A percentile compares a stretch with the other conserved stretches of the same genome.
Conservation (phyloP, 64 coral and sea anemone species). For the Trachythela sp. region DNA sequence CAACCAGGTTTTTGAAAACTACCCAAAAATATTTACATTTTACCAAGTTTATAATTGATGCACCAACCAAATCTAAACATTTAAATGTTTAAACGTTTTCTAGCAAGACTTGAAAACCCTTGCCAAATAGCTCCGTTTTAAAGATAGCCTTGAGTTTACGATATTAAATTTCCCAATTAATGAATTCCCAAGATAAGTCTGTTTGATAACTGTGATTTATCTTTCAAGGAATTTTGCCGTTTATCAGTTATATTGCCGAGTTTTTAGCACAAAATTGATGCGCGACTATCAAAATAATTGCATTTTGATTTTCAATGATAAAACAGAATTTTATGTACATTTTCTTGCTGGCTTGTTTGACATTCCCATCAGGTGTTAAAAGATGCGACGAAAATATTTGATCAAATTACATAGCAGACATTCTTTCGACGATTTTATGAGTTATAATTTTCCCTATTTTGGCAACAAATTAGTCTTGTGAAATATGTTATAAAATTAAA, state of each 20-base stretch:
- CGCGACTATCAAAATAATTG: neutral
- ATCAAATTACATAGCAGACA: neutral
- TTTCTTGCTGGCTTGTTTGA: neutral
- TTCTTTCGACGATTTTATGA: neutral
- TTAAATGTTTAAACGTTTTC: too few relatives aligned
- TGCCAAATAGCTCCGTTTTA: neutral
- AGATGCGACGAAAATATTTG: neutral
- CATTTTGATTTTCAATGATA: neutral
- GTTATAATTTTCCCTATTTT: neutral
- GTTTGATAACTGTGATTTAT: neutral
- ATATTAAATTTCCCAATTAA: neutral
- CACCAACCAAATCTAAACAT: too few relatives aligned
- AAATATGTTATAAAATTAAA: too few relatives aligned
- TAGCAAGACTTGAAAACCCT: neutral
- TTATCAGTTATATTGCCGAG: neutral
- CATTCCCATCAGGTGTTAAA: neutral
- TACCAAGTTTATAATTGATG: too few relatives aligned
- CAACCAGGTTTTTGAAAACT: too few relatives aligned
- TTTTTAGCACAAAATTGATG: neutral
- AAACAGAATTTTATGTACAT: neutral
- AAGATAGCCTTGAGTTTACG: neutral
- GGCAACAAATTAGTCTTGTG: neutral
- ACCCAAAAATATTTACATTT: too few relatives aligned
- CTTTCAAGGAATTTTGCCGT: neutral
- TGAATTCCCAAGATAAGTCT: neutral